These are phyloP conservation scores for Colostygia pectinataria DNA, from an alignment of 2,888 invertebrate species.

Conservation along the genomic window DNA sequence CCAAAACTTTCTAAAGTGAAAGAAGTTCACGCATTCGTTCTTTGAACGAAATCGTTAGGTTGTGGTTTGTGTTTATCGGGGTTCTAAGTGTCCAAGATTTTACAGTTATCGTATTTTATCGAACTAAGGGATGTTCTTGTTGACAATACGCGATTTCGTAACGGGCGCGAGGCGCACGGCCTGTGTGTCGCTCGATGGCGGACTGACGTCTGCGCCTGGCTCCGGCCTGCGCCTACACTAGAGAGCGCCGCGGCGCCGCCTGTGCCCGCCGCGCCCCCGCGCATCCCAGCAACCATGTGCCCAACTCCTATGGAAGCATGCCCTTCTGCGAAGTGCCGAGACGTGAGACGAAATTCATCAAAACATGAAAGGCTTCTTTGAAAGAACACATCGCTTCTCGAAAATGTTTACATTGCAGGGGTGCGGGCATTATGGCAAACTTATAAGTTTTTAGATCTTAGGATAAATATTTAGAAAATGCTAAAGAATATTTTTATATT, in stretches of 20 bases:
- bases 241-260: constrained; percentile 60
- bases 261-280: constrained; percentile 68
- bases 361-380: constrained; percentile 51
- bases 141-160: constrained; percentile 51
- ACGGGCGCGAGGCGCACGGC: constrained; percentile 69
- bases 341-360: constrained; percentile 60
- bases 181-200: constrained; percentile 71
- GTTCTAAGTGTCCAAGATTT: constrained; percentile 25
- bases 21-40: constrained; percentile 9
- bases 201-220: constrained; percentile 71
- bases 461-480: constrained; percentile 5
- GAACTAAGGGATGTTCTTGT: constrained; percentile 27
- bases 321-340: constrained; percentile 47
- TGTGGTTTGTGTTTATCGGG: constrained; percentile 15
- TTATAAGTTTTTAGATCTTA: not conserved
- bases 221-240: constrained; percentile 40
- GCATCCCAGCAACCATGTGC: constrained; percentile 46
- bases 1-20: constrained; percentile 19
- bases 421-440: constrained; percentile 2
- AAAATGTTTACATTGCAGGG: constrained; percentile 14
- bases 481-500: constrained; percentile 3
- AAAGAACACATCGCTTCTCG: constrained; percentile 21
- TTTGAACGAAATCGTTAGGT: constrained; percentile 9
- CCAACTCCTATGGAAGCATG: constrained; percentile 61
- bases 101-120: constrained; percentile 15